Percentiles rank a stretch among this genome's conserved stretches.
phyloP scores from a whole-genome alignment of 2,797 vertebrate genomes.

The Galago senegalensis region DNA sequence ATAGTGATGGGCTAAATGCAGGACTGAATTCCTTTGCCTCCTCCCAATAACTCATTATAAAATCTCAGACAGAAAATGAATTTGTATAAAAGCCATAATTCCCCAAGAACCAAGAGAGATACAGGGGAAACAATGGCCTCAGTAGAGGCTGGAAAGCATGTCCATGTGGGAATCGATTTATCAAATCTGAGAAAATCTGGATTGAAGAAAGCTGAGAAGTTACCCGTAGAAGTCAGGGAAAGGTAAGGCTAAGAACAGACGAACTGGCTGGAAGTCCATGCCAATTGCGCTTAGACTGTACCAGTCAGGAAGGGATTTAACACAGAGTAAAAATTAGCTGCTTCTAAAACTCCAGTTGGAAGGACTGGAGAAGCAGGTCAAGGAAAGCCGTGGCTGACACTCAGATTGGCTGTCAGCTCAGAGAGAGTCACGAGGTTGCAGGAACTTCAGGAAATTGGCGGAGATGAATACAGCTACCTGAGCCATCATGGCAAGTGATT shows the following conservation, averaged over 20 bases:
- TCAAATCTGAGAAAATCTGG: background rate
- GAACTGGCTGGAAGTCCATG: background rate
- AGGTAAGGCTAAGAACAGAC: slow-evolving; percentile 24
- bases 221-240: background rate
- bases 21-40: background rate
- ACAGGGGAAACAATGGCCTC: background rate
- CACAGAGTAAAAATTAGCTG: background rate
- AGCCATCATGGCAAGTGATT: background rate
- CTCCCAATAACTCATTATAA: background rate
- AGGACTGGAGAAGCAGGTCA: background rate
- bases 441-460: slow-evolving; percentile 35
- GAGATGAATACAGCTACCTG: background rate
- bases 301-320: background rate
- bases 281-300: background rate
- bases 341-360: background rate
- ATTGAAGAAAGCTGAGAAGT: background rate
- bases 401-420: background rate
- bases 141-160: background rate
- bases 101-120: background rate
- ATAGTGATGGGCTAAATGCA: background rate
- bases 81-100: slow-evolving; percentile 38
- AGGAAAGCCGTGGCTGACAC: background rate
- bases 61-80: background rate
- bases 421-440: background rate
- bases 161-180: background rate